These are phyloP conservation scores for Agapornis roseicollis DNA, from an alignment of 2,113 vertebrate species.

Conservation along the genomic window DNA sequence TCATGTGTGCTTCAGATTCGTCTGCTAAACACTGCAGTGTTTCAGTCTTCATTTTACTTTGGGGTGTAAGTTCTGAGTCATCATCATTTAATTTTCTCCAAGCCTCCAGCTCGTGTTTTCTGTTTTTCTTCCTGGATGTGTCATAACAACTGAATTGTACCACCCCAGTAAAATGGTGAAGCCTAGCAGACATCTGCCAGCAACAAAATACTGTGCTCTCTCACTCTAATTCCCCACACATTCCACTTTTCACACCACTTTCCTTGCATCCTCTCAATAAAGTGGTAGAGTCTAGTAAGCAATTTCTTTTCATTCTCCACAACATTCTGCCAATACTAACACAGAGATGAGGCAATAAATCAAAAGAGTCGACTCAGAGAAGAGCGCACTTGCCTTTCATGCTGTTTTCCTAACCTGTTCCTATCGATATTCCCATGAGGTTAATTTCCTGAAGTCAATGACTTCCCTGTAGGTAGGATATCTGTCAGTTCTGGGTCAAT, in stretches of 20 bases:
- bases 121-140: conserved; percentile 61
- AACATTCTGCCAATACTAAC: conserved; percentile 9
- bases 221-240: conserved; percentile 51
- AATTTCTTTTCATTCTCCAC: conserved; percentile 24
- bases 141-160: conserved; percentile 56
- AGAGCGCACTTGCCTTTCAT: background rate
- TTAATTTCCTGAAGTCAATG: background rate
- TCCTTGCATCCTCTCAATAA: conserved; percentile 33
- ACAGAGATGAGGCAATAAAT: conserved; percentile 17
- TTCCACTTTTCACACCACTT: conserved; percentile 41
- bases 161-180: conserved; percentile 36
- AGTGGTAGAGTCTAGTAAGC: conserved; percentile 34
- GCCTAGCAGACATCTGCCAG: conserved; percentile 51
- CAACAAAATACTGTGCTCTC: conserved; percentile 38
- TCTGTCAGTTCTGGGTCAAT: conserved; percentile 4
- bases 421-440: background rate
- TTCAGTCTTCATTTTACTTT: conserved; percentile 42
- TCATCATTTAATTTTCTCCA: conserved; percentile 44
- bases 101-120: conserved; percentile 52
- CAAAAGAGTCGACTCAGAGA: background rate
- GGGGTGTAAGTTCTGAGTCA: conserved; percentile 58
- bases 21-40: background rate
- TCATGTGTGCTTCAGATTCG: background rate
- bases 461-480: background rate
- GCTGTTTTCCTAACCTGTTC: background rate